phyloP scores from a whole-genome alignment of 2,113 vertebrate species.

The Coptodon rendalli region DNA sequence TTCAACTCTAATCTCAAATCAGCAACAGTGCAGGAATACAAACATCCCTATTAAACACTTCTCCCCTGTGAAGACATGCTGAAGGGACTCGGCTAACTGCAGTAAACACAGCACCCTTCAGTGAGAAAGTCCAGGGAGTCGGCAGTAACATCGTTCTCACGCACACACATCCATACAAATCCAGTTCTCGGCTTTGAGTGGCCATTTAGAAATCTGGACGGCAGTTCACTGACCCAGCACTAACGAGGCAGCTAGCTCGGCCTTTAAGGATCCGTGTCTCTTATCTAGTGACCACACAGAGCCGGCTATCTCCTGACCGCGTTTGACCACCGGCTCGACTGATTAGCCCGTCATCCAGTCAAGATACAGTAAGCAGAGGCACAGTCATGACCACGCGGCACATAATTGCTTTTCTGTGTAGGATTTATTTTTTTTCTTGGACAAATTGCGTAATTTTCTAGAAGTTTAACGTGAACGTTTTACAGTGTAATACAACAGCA shows the following conservation, averaged over 20 bases:
- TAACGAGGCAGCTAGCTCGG: constrained; percentile 50
- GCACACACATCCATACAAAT: background rate
- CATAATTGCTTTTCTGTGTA: background rate
- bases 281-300: constrained; percentile 58
- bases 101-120: constrained; percentile 31
- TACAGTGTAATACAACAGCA: background rate
- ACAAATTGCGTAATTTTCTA: background rate
- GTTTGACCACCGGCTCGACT: constrained; percentile 47
- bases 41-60: constrained; percentile 24
- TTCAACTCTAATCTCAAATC: background rate
- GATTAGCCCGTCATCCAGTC: constrained; percentile 43
- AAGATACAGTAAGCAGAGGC: constrained; percentile 38
- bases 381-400: background rate
- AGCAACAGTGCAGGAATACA: constrained; percentile 17
- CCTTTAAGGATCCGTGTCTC: constrained; percentile 33
- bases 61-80: background rate
- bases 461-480: background rate
- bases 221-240: constrained; percentile 71
- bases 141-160: background rate
- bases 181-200: constrained; percentile 53
- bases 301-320: constrained; percentile 44
- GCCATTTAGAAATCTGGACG: constrained; percentile 68
- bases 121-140: constrained; percentile 45
- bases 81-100: constrained; percentile 16
- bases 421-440: background rate